These are phyloP conservation scores for Drosophila histrio DNA, from an alignment of 2,888 invertebrate species.

Conservation along the genomic window DNA sequence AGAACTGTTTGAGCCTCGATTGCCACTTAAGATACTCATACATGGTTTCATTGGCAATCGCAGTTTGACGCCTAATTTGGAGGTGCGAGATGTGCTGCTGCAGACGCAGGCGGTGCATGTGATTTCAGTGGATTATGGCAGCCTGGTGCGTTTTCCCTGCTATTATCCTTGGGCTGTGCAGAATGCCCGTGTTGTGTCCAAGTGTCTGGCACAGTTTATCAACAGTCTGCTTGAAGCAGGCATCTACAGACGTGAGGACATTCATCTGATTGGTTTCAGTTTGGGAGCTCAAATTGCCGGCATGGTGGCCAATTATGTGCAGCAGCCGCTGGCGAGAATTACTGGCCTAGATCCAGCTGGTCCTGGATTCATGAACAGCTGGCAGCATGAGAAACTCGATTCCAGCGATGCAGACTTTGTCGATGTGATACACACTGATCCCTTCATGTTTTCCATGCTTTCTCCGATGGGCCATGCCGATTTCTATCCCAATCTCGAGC, in stretches of 20 bases:
- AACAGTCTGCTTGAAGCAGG: slow-evolving; percentile 84
- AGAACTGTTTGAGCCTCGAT: slow-evolving; percentile 70
- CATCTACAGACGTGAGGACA: slow-evolving; percentile 83
- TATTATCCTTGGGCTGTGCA: slow-evolving; percentile 86
- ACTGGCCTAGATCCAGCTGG: slow-evolving; percentile 88
- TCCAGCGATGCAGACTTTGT: slow-evolving; percentile 86
- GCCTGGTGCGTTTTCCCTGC: slow-evolving; percentile 86
- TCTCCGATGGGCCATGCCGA: slow-evolving; percentile 85
- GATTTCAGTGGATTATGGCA: slow-evolving; percentile 87
- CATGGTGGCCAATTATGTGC: slow-evolving; percentile 84
- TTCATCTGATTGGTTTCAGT: slow-evolving; percentile 88
- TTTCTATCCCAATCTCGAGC: slow-evolving; percentile 86
- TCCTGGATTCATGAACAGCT: slow-evolving; percentile 86
- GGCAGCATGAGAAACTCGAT: slow-evolving; percentile 85
- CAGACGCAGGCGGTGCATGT: slow-evolving; percentile 86
- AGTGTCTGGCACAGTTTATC: slow-evolving; percentile 86
- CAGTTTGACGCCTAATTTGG: slow-evolving; percentile 86
- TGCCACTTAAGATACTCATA: slow-evolving; percentile 86
- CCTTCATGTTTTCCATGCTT: slow-evolving; percentile 86
- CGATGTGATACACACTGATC: slow-evolving; percentile 88
- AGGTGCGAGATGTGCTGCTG: slow-evolving; percentile 87
- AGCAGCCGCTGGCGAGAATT: slow-evolving; percentile 85
- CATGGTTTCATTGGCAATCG: slow-evolving; percentile 87
- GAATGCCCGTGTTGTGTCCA: slow-evolving; percentile 86
- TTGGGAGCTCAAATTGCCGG: slow-evolving; percentile 88